phyloP scores from a whole-genome alignment of 2,888 invertebrate species.

The Thyatira batis region DNA sequence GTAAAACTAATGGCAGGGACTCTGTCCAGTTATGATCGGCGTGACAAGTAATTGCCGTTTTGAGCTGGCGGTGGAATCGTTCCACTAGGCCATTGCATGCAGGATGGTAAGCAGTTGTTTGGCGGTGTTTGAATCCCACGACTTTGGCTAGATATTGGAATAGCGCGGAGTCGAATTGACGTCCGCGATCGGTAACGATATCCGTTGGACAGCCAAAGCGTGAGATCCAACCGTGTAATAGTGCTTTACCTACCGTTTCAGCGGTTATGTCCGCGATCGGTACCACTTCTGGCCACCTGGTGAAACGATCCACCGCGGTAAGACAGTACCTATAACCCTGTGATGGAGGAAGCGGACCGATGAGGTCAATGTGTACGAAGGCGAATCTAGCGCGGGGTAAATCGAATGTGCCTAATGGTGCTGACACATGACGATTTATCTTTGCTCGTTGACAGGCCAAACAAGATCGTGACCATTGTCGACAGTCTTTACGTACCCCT shows the following conservation, averaged over 20 bases:
- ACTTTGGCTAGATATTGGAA: constrained; percentile 15
- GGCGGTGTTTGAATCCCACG: constrained; percentile 19
- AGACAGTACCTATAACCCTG: too few relatives aligned
- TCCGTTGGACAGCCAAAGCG: too few relatives aligned
- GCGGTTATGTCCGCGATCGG: constrained; percentile 46
- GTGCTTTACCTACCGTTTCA: constrained; percentile 43
- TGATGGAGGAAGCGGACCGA: too few relatives aligned
- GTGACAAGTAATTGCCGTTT: constrained; percentile 38
- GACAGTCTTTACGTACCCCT: constrained; percentile 39
- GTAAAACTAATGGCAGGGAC: constrained; percentile 18
- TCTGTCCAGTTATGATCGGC: constrained; percentile 14
- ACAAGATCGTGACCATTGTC: constrained; percentile 30
- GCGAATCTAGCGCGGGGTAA: neutral
- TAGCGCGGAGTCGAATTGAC: constrained; percentile 21
- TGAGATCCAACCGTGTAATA: constrained; percentile 32
- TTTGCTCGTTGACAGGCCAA: neutral
- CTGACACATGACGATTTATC: neutral
- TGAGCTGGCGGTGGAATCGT: constrained; percentile 45
- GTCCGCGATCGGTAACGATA: too few relatives aligned
- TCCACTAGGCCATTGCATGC: constrained; percentile 35
- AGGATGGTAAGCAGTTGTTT: constrained; percentile 32
- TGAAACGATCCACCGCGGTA: too few relatives aligned
- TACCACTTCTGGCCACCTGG: constrained; percentile 29
- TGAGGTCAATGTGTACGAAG: too few relatives aligned
- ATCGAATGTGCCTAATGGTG: neutral